Evolutionary conservation across 2,797 vertebrate species (phyloP).

Genomic region (Halcyon badia): DNA sequence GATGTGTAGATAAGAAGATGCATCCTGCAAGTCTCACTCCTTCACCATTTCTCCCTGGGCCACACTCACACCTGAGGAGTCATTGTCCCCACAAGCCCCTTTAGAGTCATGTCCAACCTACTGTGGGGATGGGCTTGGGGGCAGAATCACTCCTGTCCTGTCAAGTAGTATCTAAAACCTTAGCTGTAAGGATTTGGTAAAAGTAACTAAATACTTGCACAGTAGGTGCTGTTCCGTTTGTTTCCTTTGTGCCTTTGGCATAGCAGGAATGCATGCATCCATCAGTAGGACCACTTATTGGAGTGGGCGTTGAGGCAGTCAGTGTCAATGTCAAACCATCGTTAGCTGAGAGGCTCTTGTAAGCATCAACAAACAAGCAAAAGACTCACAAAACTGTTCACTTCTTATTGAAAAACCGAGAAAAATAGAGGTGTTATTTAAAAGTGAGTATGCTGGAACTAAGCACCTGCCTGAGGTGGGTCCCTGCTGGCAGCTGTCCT

Average conservation of each 20-base stretch:
- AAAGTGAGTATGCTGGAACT: not conserved
- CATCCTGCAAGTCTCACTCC: not conserved
- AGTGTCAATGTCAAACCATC: not conserved
- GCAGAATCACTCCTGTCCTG: not conserved
- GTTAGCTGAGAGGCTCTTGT: not conserved
- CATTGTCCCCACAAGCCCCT: fast-evolving
- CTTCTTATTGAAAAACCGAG: not conserved
- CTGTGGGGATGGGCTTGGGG: not conserved
- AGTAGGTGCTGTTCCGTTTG: not conserved
- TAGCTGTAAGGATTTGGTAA: not conserved
- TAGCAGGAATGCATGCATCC: not conserved
- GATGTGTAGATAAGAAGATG: fast-evolving
- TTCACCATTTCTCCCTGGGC: not conserved
- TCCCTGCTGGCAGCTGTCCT: not conserved
- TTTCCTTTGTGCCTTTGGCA: not conserved
- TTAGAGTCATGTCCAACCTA: not conserved
- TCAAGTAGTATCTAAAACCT: not conserved
- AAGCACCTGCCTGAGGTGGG: fast-evolving
- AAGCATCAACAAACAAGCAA: not conserved
- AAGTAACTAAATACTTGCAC: not conserved
- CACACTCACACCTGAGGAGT: fast-evolving
- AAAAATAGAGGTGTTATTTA: not conserved
- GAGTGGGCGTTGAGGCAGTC: not conserved
- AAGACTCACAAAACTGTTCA: not conserved
- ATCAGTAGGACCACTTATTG: fast-evolving